Evolutionary conservation across 1,140 invertebrate genomes (phyloP).

Genomic region (Neodiprion fabricii): DNA sequence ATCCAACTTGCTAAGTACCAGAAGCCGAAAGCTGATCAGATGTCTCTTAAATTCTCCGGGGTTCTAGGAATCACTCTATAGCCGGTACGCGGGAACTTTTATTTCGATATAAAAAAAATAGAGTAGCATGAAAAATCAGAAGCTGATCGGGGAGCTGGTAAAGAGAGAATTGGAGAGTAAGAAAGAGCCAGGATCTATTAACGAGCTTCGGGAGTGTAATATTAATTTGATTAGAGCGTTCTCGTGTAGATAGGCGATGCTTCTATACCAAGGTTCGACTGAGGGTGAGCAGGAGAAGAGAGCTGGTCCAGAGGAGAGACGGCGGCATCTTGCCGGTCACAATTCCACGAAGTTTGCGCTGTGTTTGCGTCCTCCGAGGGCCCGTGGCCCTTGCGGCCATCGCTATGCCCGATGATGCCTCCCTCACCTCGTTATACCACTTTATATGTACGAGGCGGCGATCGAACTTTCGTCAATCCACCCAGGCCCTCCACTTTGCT

Average conservation of each 20-base stretch:
- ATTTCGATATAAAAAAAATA: too few relatives aligned
- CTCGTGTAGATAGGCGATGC: neutral
- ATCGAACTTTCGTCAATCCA: neutral
- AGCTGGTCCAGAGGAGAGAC: neutral
- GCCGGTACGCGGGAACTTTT: too few relatives aligned
- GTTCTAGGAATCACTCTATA: too few relatives aligned
- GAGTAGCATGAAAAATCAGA: too few relatives aligned
- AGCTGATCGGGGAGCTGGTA: neutral
- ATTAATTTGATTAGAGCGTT: conserved; percentile 14
- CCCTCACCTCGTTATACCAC: conserved; percentile 1
- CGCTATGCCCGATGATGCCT: neutral
- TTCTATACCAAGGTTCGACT: neutral
- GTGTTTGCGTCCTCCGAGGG: conserved; percentile 2
- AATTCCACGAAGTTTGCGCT: conserved; percentile 13
- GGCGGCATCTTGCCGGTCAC: conserved; percentile 14
- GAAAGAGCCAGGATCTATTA: conserved; percentile 7
- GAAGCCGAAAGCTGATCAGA: too few relatives aligned
- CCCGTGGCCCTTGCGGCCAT: conserved; percentile 1
- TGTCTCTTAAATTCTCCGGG: too few relatives aligned
- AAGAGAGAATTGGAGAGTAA: neutral
- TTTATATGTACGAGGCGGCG: neutral
- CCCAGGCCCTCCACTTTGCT: too few relatives aligned
- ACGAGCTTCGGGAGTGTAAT: conserved; percentile 8
- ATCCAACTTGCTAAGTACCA: too few relatives aligned
- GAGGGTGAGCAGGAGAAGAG: neutral